Conservation (phyloP, 2,797 vertebrate genomes). For the Enteromius afrohamiltoni region DNA sequence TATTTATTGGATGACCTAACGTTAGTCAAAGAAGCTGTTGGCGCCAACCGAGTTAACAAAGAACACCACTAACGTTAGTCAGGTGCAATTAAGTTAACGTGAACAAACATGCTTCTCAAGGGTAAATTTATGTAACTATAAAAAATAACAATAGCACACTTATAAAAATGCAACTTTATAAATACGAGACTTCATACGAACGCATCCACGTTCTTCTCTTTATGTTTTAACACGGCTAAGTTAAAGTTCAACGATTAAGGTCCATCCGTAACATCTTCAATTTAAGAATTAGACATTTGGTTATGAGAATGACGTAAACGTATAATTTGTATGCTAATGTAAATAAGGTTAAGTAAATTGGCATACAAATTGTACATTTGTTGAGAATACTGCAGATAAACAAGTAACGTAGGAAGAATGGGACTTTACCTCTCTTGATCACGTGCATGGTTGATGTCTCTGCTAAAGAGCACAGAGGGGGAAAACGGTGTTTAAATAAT, state of each 20-base stretch:
- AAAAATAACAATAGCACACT: background rate
- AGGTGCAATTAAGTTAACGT: background rate
- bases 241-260: background rate
- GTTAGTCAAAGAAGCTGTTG: background rate
- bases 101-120: no score
- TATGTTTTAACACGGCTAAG: background rate
- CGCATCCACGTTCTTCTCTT: background rate
- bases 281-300: background rate
- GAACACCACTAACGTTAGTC: background rate
- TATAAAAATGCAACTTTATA: background rate
- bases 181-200: background rate
- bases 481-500: background rate
- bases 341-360: background rate
- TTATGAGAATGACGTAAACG: background rate
- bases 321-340: background rate
- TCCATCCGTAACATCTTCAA: background rate
- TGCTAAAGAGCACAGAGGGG: background rate
- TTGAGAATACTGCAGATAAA: background rate
- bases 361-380: background rate
- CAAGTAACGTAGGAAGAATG: background rate
- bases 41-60: conserved; percentile 46
- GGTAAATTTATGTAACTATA: background rate
- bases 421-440: conserved; percentile 86
- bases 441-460: conserved; percentile 83
- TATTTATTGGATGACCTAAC: background rate